phyloP scores from a whole-genome alignment of 2,113 vertebrate species.

The Hoplias malabaricus region DNA sequence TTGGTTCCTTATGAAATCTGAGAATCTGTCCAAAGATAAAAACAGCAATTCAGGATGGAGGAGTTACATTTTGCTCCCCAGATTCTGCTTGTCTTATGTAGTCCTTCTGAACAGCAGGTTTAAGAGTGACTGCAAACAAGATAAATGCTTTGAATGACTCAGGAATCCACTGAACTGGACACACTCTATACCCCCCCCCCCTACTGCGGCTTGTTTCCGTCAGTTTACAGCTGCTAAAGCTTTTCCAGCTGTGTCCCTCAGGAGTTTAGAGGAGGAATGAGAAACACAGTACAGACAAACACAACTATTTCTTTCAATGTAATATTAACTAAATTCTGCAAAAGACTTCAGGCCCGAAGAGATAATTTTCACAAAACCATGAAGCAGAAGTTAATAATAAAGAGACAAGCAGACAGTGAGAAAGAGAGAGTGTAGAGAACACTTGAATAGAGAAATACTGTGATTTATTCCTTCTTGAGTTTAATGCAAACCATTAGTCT shows the following conservation, averaged over 20 bases:
- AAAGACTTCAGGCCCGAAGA: too few species aligned
- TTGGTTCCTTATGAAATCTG: too few species aligned
- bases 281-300: too few species aligned
- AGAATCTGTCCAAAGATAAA: too few species aligned
- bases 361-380: too few species aligned
- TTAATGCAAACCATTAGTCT: conserved; percentile 37
- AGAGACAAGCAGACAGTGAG: too few species aligned
- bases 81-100: conserved; percentile 14
- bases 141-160: neutral
- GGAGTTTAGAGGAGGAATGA: neutral
- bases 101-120: conserved; percentile 19
- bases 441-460: neutral
- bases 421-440: too few species aligned
- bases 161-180: conserved; percentile 24
- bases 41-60: too few species aligned
- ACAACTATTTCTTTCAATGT: too few species aligned
- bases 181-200: neutral
- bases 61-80: too few species aligned
- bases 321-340: too few species aligned
- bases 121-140: neutral
- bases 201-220: conserved; percentile 13
- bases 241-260: conserved; percentile 32
- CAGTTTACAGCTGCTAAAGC: conserved; percentile 30
- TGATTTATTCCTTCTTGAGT: conserved; percentile 24
- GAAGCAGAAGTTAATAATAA: too few species aligned